Evolutionary conservation across 1,140 invertebrate species (phyloP), one percentile per base, ranked within the genome.

Genomic region (Cydia strobilella): DNA sequence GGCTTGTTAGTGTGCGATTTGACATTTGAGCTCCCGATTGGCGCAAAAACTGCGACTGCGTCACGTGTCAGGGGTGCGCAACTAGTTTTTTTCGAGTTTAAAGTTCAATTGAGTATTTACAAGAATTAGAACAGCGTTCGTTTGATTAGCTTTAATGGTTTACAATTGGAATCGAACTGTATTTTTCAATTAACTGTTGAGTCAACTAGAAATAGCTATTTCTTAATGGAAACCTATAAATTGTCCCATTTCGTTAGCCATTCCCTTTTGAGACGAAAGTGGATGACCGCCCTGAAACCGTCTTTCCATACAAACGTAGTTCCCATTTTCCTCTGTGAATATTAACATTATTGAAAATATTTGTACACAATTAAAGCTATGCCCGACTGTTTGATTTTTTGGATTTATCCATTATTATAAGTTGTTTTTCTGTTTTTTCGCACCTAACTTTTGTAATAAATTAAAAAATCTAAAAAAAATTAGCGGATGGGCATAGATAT

Each of bases 121-220:
- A 0, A 31, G 63, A 66, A 66, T 66, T 69, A 27, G 65, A 39
- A 18, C 65, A 39, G 20, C 65, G 65, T 66, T 82, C 77, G 62
- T 76, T 80, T 76, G 80, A 84, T 83, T 80, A 76, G 72, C 66
- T 62, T 78, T 83, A 84, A 86, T 86, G 84, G 85, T 83, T 77
- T 71, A 79, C 86, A 88, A 88, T 88, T 88, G 85, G 75, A 86
- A 88, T 88, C 85, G 84, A 74, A 79, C 78, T 83, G 82, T 81
- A 86, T 88, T 87, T 84, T 84, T 77, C 83, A 87, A 87, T 87
- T 84, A 81, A 78, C 76, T 6, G 54, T 59, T 12, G 3, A 59
- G 18, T 23, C 20, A 59, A 23, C 18, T 59, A 59, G 54, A 23
- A 18, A 54, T 20, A 9, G 54, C 7, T 59, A 18, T 51, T 51